Percentiles rank a stretch among this genome's conserved stretches.
phyloP scores from a whole-genome alignment of 2,113 vertebrate genomes.

The Morone chrysops region DNA sequence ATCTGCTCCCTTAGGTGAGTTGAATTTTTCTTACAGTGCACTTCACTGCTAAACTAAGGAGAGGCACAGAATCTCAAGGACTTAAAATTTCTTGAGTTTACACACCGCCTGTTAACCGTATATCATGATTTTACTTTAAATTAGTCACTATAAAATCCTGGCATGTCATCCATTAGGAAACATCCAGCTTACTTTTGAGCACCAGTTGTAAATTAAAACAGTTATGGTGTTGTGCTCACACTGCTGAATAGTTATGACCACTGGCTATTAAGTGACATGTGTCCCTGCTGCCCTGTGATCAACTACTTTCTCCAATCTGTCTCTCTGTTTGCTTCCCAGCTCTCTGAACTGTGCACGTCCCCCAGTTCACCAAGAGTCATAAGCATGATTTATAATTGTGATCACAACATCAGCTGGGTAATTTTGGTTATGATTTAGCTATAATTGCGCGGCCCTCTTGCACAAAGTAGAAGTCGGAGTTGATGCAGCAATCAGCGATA shows the following conservation, averaged over 20 bases:
- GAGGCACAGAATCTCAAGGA: conserved; percentile 26
- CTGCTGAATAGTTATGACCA: conserved; percentile 12
- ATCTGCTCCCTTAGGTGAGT: conserved; percentile 71
- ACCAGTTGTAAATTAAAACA: conserved; percentile 39
- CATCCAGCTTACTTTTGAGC: conserved; percentile 42
- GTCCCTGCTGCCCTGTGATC: conserved; percentile 42
- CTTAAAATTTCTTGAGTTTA: background rate
- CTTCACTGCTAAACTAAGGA: conserved; percentile 12
- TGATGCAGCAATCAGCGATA: conserved; percentile 7
- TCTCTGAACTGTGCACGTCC: conserved; percentile 20
- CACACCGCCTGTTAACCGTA: conserved; percentile 16
- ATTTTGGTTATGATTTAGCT: conserved; percentile 30
- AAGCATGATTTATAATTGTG: conserved; percentile 49
- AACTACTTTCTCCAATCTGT: conserved; percentile 30
- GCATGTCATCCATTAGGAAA: conserved; percentile 43
- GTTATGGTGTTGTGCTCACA: conserved; percentile 32
- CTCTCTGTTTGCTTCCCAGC: background rate
- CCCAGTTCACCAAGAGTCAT: conserved; percentile 28
- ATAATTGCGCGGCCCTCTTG: conserved; percentile 19
- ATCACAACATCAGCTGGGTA: conserved; percentile 48
- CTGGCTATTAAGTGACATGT: conserved; percentile 43
- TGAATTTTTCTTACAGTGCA: conserved; percentile 30
- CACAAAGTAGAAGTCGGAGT: conserved; percentile 29
- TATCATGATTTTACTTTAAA: conserved; percentile 32
- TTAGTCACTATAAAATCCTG: conserved; percentile 30